Base-by-base conservation (phyloP, 1,140 invertebrate genomes). In the Rhizoglyphus robini region DNA sequence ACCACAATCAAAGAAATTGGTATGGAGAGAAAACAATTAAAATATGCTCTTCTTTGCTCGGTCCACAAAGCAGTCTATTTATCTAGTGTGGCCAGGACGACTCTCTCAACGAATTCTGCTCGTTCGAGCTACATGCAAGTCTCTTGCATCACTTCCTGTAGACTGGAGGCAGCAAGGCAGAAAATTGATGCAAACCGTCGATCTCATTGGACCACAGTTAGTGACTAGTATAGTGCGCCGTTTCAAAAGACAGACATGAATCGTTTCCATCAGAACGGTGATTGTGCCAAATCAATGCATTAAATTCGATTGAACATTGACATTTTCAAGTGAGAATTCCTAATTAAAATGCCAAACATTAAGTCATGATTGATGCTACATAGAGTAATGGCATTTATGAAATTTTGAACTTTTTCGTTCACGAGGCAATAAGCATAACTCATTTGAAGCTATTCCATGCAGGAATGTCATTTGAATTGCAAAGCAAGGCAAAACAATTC, bases 121-220 rank as follows among this genome's bases (percentile, higher is more conserved):
- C n/a, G n/a, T n/a, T n/a, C n/a, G n/a, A n/a, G n/a, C 23, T 46
- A 15, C 41, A 15, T 46, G 15, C 41, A n/a, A n/a, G 15, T 46
- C 41, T 46, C 23, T 46, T 46, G 41, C 41, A 46, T 46, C 41
- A 46, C 51, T 8, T 54, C 51, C 51, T 54, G 51, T 32, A 15
- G 23, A 54, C 41, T 46, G 23, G 23, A 54, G 20, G 51, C 51
- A 54, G 8, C 51, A 54, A 54, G 20, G 8, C 51, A 54, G 51
- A 54, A 54, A 54, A 54, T 54, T 54, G 51, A 54, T 54, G 51
- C 51, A 54, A 54, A 54, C 51, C 23, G 23, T 25, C 51, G 23
- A 8, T 23, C 8, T 54, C 8, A 27, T 54, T 54, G 51, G 8
- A 8, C 51, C 20, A 25, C 51, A 11, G 36, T 32, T 27, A 54